phyloP scores from a whole-genome alignment of 2,113 vertebrate genomes.

The Silurus meridionalis region DNA sequence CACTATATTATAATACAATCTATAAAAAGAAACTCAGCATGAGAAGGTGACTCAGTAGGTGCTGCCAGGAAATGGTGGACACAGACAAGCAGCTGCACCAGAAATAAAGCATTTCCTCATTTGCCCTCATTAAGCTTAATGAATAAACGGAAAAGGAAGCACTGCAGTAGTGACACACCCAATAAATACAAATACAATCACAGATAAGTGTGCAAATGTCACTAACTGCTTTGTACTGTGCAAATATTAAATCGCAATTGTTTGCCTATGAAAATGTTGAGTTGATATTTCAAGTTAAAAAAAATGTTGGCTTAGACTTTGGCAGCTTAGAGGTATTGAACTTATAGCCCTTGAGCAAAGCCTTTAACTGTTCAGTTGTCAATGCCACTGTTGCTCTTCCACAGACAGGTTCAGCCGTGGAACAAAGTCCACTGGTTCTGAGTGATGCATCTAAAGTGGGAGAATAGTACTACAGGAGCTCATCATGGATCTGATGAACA shows the following conservation, averaged over 20 bases:
- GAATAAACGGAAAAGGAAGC: not conserved
- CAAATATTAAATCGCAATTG: conserved; percentile 60
- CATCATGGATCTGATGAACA: conserved; percentile 65
- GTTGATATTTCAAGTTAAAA: not conserved
- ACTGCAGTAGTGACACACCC: not conserved
- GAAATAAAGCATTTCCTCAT: not conserved
- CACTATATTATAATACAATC: not conserved
- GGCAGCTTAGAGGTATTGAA: too few species aligned
- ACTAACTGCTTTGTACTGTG: conserved; percentile 22
- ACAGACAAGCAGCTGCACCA: not conserved
- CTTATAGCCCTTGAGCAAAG: not conserved
- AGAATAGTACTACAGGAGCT: not conserved
- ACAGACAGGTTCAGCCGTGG: conserved; percentile 22
- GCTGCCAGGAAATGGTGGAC: not conserved
- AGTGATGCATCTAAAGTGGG: conserved; percentile 6
- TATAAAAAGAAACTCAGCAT: not conserved
- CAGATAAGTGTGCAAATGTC: conserved; percentile 12
- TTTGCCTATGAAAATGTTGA: conserved; percentile 15
- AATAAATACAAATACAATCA: conserved; percentile 41
- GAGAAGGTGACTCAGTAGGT: not conserved
- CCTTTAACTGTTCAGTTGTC: too few species aligned
- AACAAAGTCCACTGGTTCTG: not conserved
- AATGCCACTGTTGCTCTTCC: not conserved
- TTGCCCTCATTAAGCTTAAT: not conserved
- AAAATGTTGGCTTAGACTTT: not conserved